These are phyloP conservation scores for Neogobius melanostomus DNA, from an alignment of 2,113 vertebrate species.

Conservation along the genomic window DNA sequence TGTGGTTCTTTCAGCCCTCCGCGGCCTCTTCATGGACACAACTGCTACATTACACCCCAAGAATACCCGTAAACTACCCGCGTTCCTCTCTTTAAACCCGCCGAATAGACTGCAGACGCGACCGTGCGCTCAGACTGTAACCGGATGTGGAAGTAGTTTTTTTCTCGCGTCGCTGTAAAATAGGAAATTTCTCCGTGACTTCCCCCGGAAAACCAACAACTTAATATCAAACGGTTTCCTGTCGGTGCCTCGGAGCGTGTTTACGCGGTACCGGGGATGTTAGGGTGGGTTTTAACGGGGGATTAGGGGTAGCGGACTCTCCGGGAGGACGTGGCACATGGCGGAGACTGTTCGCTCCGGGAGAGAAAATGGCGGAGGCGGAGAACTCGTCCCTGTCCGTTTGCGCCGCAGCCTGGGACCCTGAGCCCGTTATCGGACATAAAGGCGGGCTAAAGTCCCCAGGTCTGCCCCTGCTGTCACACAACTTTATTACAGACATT, in stretches of 20 bases:
- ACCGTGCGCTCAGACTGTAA: slow-evolving; percentile 51
- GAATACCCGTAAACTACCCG: no score
- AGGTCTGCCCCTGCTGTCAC: no score
- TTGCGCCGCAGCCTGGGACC: rapidly evolving
- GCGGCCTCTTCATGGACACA: not conserved
- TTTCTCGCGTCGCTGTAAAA: slow-evolving; percentile 74
- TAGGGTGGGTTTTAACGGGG: not conserved
- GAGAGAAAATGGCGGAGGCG: slow-evolving; percentile 65
- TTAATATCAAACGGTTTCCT: slow-evolving; percentile 77
- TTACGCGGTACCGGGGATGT: not conserved
- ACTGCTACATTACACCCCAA: rapidly evolving
- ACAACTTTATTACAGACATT: no score
- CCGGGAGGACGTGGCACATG: slow-evolving; percentile 57
- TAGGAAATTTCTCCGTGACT: slow-evolving; percentile 76
- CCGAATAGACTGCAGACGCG: not conserved
- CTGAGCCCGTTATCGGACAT: slow-evolving; percentile 50
- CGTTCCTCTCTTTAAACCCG: not conserved
- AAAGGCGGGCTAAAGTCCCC: not conserved
- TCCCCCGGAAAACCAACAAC: slow-evolving; percentile 79
- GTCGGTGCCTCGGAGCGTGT: slow-evolving; percentile 48
- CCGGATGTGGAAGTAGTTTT: slow-evolving; percentile 83
- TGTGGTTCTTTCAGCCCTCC: rapidly evolving
- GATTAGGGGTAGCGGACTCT: not conserved
- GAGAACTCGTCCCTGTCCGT: slow-evolving; percentile 37
- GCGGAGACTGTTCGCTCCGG: slow-evolving; percentile 60